phyloP scores from a whole-genome alignment of 2,888 invertebrate species.

The Caenorhabditis sp. region DNA sequence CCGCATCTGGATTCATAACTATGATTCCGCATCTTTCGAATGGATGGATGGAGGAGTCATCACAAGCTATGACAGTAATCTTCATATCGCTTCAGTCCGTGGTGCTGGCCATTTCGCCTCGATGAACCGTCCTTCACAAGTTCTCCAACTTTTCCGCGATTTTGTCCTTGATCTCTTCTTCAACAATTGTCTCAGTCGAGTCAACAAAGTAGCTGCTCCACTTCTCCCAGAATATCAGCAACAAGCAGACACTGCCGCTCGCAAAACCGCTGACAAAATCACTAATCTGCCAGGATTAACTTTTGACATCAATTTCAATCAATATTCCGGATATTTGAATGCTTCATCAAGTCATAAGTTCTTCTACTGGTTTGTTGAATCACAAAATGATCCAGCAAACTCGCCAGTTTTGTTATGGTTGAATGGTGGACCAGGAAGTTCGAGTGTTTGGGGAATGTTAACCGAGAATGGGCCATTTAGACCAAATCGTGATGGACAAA shows the following conservation, averaged over 20 bases:
- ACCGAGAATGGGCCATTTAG: constrained; percentile 73
- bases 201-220: constrained; percentile 40
- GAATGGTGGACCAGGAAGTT: constrained; percentile 59
- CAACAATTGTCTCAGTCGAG: constrained; percentile 41
- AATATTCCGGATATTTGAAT: constrained; percentile 54
- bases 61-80: constrained; percentile 27
- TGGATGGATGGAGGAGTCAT: constrained; percentile 45
- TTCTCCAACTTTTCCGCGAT: constrained; percentile 44
- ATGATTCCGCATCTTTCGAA: constrained; percentile 33
- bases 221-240: constrained; percentile 36
- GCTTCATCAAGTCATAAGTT: constrained; percentile 44
- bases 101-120: constrained; percentile 49
- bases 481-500: constrained; percentile 52
- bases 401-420: constrained; percentile 54
- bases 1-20: constrained; percentile 42
- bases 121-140: constrained; percentile 42
- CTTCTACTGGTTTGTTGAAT: constrained; percentile 53
- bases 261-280: constrained; percentile 44
- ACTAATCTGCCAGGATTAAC: constrained; percentile 46
- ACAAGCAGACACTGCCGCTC: neutral
- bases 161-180: constrained; percentile 34
- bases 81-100: constrained; percentile 37
- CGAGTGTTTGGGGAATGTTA: constrained; percentile 69
- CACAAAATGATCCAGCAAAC: constrained; percentile 34
- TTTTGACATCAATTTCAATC: constrained; percentile 51